Base-by-base conservation (phyloP, 2,797 vertebrate genomes). In the Momotus momota region DNA sequence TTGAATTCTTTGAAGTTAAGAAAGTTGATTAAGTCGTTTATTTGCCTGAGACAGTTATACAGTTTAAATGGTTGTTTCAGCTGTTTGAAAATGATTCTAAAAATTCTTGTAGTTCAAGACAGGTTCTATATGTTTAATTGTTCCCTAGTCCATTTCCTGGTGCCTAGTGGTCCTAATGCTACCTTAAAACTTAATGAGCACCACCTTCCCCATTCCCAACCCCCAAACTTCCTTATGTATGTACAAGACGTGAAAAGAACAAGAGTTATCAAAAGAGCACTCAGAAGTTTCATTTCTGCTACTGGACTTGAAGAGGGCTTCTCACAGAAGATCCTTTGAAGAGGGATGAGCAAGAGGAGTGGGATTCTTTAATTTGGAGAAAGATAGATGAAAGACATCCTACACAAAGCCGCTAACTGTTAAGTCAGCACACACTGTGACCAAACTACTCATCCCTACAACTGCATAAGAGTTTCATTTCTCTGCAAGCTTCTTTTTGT, bases 301-400 rank as follows among this genome's bases (percentile, higher is more conserved):
- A 9, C 43, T 57, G 49, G 9, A 27, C 25, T 62, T 41, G 21
- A 81, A 62, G 13, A 55, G 25, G 38, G 15, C 61, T 81, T 71
- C 78, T 52, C 57, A 38, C 2, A 26, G 19, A 33, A 75, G 6
- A 52, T 17, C 9, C 6, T 57, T 73, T 71, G 16, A 17, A 38
- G 10, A 18, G 27, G 31, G 16, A 35, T 23, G 5, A 22, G 4
- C 2, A 3, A 62, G 20, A 38, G 19, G 6, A 2, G 3, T 26
- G 40, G 3, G 1, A 4, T 74, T 75, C 20, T 75, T 90, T 58
- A 54, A 57, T 72, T 61, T 58, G 40, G 19, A 61, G 29, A 64
- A 46, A 82, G 75, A 20, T 6, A 64, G 9, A 25, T 55, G 5
- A 43, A 77, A 52, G 11, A 25, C 1, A 1, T 67, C 61, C 33